Conservation (phyloP, 1,140 invertebrate species). For the Pygmarrhopalites habei region DNA sequence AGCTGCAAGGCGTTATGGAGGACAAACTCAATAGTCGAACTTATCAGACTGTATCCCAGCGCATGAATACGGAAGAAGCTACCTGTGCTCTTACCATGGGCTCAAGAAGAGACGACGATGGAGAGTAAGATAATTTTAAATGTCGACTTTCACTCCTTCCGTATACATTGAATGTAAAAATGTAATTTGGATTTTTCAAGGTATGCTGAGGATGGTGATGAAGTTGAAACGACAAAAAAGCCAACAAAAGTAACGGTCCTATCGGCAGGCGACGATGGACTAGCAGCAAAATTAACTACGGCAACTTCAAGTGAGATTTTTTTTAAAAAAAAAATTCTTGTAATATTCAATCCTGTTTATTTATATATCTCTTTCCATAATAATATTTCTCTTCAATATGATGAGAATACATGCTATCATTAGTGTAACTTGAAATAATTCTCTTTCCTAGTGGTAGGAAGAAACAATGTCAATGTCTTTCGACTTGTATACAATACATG, state of each 20-base stretch:
- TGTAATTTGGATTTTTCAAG: constrained; percentile 1
- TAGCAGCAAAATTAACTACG: constrained; percentile 59
- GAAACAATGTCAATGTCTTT: too few species aligned
- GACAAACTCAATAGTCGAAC: constrained; percentile 95
- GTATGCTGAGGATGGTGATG: constrained; percentile 50
- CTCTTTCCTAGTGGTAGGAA: too few species aligned
- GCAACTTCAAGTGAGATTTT: constrained; percentile 64
- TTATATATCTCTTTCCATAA: too few species aligned
- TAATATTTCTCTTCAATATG: too few species aligned
- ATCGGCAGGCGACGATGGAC: constrained; percentile 52
- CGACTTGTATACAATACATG: too few species aligned
- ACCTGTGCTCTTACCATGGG: constrained; percentile 81
- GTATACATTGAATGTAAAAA: background rate
- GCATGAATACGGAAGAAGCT: constrained; percentile 95
- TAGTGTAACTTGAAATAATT: too few species aligned
- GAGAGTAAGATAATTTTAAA: constrained; percentile 42
- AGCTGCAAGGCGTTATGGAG: constrained; percentile 96
- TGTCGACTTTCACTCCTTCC: background rate
- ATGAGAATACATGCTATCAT: too few species aligned
- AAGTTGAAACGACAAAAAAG: constrained; percentile 53
- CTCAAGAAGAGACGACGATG: constrained; percentile 52
- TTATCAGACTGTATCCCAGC: constrained; percentile 84
- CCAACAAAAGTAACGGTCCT: constrained; percentile 57
- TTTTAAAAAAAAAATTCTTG: too few species aligned
- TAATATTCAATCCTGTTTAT: too few species aligned